Percentiles rank a stretch among this genome's conserved stretches.
Evolutionary conservation across 2,797 vertebrate genomes (phyloP).

Genomic region (Sarcophilus harrisii): DNA sequence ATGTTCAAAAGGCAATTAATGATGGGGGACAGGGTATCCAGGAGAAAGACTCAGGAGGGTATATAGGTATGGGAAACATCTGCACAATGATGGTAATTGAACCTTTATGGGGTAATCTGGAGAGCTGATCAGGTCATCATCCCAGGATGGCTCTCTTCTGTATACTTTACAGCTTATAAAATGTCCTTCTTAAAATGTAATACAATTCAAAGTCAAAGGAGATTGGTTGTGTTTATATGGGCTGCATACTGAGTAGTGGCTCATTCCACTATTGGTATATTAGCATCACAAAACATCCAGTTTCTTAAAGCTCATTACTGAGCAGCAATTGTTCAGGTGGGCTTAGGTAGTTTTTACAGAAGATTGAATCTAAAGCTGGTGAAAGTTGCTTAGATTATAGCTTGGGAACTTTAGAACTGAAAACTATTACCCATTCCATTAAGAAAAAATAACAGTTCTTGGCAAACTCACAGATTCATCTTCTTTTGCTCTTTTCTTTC

Average conservation of each 20-base stretch:
- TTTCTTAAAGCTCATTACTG: slow-evolving; percentile 11
- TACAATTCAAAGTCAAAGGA: slow-evolving; percentile 15
- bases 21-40: neutral
- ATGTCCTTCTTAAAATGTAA: neutral
- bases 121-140: neutral
- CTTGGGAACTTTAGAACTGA: neutral
- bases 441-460: neutral
- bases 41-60: neutral
- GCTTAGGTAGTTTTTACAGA: neutral
- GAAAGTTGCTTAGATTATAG: neutral
- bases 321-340: neutral
- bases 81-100: neutral
- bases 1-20: neutral
- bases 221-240: neutral
- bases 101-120: neutral
- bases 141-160: neutral
- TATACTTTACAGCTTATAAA: neutral
- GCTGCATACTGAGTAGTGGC: neutral
- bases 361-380: neutral
- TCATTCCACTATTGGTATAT: neutral
- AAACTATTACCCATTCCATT: neutral
- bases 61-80: neutral
- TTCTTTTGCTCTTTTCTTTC: neutral
- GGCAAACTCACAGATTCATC: neutral
- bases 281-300: neutral